Evolutionary conservation across 1,140 invertebrate genomes (phyloP).

Genomic region (Bombus turneri): DNA sequence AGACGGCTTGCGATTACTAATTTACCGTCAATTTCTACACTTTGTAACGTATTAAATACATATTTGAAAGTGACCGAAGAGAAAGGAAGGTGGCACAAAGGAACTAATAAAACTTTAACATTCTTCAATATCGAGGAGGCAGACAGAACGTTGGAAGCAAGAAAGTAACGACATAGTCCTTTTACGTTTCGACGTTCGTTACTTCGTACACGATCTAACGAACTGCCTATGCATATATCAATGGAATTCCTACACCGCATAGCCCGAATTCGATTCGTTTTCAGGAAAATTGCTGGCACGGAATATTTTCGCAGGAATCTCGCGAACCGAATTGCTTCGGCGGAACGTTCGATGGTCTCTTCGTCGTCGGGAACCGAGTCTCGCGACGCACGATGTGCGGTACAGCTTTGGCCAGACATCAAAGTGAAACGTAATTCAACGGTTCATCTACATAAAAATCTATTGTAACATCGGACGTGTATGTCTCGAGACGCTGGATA

Average conservation of each 20-base stretch:
- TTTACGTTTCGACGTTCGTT: not conserved
- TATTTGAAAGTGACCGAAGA: no score
- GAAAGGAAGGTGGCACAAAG: no score
- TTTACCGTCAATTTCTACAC: no score
- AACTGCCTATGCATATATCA: not conserved
- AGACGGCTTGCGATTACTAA: no score
- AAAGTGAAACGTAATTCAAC: slow-evolving; percentile 40
- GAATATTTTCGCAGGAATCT: not conserved
- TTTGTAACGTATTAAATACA: no score
- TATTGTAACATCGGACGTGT: slow-evolving; percentile 18
- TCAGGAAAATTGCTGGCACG: not conserved
- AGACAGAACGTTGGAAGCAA: no score
- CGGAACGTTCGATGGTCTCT: not conserved
- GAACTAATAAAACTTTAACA: no score
- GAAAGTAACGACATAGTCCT: no score
- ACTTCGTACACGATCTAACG: not conserved
- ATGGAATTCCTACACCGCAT: not conserved
- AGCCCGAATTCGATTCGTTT: not conserved
- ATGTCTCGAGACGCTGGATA: not conserved
- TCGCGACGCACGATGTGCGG: not conserved
- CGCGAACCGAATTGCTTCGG: not conserved
- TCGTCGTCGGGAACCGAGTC: not conserved
- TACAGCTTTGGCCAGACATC: not conserved
- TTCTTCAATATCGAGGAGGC: no score
- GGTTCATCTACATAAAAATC: slow-evolving; percentile 45